Conservation (phyloP, 1,140 invertebrate genomes). For the Oncopodura yosiiana region DNA sequence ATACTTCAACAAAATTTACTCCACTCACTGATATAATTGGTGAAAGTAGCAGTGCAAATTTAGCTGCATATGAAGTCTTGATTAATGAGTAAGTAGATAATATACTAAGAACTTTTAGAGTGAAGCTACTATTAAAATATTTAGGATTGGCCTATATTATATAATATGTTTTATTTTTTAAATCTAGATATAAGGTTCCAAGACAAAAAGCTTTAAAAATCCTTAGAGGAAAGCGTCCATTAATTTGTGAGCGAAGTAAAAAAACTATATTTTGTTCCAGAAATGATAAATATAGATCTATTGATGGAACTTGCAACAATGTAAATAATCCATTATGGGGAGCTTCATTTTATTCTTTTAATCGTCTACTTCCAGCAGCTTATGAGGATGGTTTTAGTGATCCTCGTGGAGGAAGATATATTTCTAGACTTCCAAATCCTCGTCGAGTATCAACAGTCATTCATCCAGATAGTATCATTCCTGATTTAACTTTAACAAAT, state of each 20-base stretch:
- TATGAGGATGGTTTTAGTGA: constrained; percentile 50
- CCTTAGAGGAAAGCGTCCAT: neutral
- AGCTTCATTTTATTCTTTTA: constrained; percentile 48
- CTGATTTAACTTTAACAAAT: constrained; percentile 80
- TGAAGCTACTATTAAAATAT: neutral
- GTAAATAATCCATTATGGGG: constrained; percentile 47
- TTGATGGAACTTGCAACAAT: constrained; percentile 47
- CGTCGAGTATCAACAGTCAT: constrained; percentile 74
- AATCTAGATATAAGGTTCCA: neutral
- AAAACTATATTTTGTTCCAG: neutral
- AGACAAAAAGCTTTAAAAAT: constrained; percentile 2
- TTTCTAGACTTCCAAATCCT: constrained; percentile 59
- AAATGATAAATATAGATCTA: constrained; percentile 38
- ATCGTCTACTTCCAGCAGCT: constrained; percentile 46
- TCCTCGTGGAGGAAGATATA: constrained; percentile 48
- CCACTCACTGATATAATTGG: constrained; percentile 13
- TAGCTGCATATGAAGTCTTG: constrained; percentile 5
- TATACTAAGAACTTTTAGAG: neutral
- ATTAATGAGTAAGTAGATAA: neutral
- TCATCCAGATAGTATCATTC: constrained; percentile 79
- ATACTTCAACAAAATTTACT: constrained; percentile 7
- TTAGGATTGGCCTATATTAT: neutral
- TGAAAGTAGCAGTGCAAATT: constrained; percentile 1
- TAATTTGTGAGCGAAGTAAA: neutral
- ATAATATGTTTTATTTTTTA: too few relatives aligned